Percentiles rank a stretch among this genome's conserved stretches.
Evolutionary conservation across 1,140 invertebrate genomes (phyloP).

Genomic region (Pseudomyrmex gracilis): DNA sequence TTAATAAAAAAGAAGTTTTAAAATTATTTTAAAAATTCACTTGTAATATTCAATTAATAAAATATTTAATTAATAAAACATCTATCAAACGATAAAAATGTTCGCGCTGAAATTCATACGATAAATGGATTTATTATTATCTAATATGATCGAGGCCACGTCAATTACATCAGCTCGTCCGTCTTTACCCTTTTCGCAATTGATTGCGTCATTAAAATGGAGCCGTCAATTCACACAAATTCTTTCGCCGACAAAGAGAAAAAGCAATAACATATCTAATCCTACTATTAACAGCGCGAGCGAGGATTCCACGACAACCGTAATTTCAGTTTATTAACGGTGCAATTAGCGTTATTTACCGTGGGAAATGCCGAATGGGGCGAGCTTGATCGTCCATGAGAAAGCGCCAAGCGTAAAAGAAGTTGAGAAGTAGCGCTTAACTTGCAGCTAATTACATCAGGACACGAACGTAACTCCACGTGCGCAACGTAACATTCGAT

Average conservation of each 20-base stretch:
- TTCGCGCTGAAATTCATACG: background rate
- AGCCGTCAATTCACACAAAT: constrained; percentile 36
- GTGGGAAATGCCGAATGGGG: constrained; percentile 64
- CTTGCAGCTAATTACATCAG: constrained; percentile 43
- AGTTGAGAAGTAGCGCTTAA: constrained; percentile 50
- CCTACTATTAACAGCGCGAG: constrained; percentile 41
- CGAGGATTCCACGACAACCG: constrained; percentile 26
- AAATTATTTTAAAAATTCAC: background rate
- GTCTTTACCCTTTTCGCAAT: background rate
- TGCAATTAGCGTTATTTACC: constrained; percentile 67
- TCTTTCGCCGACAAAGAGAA: constrained; percentile 51
- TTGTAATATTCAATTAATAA: background rate
- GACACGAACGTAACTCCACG: background rate
- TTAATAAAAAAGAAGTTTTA: background rate
- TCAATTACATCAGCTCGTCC: constrained; percentile 16
- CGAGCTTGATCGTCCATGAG: constrained; percentile 46
- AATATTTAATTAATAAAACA: background rate
- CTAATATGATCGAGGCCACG: background rate
- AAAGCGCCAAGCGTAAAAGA: constrained; percentile 61
- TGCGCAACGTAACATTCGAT: constrained; percentile 2
- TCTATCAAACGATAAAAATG: background rate
- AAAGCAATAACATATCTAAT: constrained; percentile 58
- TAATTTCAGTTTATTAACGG: constrained; percentile 71
- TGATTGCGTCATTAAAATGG: constrained; percentile 23
- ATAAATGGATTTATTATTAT: constrained; percentile 21